Percentiles rank a stretch among this genome's conserved stretches.
phyloP scores from a whole-genome alignment of 2,888 invertebrate species.

The Diploptera punctata region DNA sequence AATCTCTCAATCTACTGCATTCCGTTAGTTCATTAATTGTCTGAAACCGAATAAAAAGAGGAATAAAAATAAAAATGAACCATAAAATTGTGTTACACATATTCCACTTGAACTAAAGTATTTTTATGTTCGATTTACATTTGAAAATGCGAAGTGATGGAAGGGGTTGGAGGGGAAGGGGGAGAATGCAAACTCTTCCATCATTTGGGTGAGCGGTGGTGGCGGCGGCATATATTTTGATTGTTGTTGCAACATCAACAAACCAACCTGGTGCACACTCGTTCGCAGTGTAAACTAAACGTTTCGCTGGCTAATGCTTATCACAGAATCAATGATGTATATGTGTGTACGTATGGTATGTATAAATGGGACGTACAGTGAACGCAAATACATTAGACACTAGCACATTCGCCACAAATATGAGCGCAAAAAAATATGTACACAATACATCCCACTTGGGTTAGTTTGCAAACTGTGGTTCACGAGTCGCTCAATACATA shows the following conservation, averaged over 20 bases:
- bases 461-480: neutral
- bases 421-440: neutral
- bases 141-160: constrained; percentile 19
- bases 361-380: constrained; percentile 12
- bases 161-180: neutral
- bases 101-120: constrained; percentile 6
- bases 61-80: neutral
- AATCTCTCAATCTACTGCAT: constrained; percentile 7
- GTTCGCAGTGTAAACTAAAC: constrained; percentile 23
- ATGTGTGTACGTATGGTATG: constrained; percentile 5
- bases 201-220: constrained; percentile 14
- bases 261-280: constrained; percentile 21
- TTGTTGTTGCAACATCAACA: constrained; percentile 33
- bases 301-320: constrained; percentile 31
- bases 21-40: neutral
- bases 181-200: constrained; percentile 20
- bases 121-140: constrained; percentile 22
- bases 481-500: too few relatives aligned
- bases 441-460: neutral
- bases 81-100: constrained; percentile 2
- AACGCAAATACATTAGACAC: constrained; percentile 8
- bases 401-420: neutral
- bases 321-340: constrained; percentile 35
- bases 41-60: neutral
- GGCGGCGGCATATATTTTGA: constrained; percentile 24